Evolutionary conservation across 2,888 invertebrate genomes (phyloP), one percentile per base, ranked within the genome.

Genomic region (Conomelus anceps): DNA sequence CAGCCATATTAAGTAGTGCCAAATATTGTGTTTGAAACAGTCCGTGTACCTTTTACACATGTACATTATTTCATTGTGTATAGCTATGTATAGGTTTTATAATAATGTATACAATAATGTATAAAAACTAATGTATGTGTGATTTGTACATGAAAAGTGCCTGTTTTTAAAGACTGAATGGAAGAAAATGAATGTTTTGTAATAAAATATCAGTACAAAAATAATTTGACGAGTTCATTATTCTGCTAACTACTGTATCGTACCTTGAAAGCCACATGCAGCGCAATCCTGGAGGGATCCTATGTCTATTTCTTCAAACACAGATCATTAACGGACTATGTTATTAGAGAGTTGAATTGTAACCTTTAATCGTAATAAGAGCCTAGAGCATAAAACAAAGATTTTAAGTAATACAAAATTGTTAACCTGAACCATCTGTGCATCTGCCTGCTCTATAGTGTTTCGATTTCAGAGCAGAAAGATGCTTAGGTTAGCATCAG

Each of bases 1-100:
- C 91, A 91, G 91, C 91, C 91, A 91, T 91, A 91, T 89, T 88
- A 90, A 90, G 91, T 91, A 91, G 91, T 91, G 91, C 91, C 91
- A 91, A 91, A 91, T 91, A 91, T 91, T 89, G 88, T 90, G 85
- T 90, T 86, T 86, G 86, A 26, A 86, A 23, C 22, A 26, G 84
- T 89, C 29, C 24, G 26, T 90, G 89, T 90, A 90, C 88, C 87
- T 87, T 88, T 88, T 89, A 89, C 88, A 88, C 34, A 41, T 88
- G 86, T 89, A 63, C 63, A 63, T n/a, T 63, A n/a, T n/a, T 63
- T n/a, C 63, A 63, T 63, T 63, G 63, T 63, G 63, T 63, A 63
- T 63, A 63, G 63, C 63, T 63, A 63, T 63, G 63, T 63, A 63
- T 63, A 63, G 63, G 3, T 63, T 63, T 63, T n/a, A n/a, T n/a